Evolutionary conservation across 2,113 vertebrate genomes (phyloP), one percentile per base, ranked within the genome.

Genomic region (Brachyistius frenatus): DNA sequence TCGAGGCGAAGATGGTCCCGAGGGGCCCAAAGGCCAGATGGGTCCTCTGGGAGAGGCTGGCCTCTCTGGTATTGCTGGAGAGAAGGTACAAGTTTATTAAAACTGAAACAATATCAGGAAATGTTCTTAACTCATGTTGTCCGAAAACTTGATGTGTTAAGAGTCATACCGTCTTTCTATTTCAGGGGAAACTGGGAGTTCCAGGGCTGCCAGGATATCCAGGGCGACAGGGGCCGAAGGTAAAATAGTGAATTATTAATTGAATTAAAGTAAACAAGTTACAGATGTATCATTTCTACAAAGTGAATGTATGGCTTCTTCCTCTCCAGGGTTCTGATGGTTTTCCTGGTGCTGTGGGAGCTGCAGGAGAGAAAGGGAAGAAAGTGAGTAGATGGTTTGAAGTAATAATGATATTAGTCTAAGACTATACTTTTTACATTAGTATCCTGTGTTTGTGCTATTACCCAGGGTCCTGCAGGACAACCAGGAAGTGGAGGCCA

Each of bases 171-270:
- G 2, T 65, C 4, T 73, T 14, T 61, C 3, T 78, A 58, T 73
- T 84, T 60, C 77, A 99, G 98, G 98, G 98, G 4, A 99, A 99
- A 73, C 96, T 99, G 0, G 98, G 98, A 0, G 96, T 99, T 82
- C 97, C 98, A 0, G 98, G 98, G 11, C 86, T 99, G 49, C 98
- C 97, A 0, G 98, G 98, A 8, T 99, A 99, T 76, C 97, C 96
- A 0, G 98, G 98, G 60, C 93, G 97, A 81, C 96, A 96, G 75
- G 98, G 98, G 0, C 95, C 96, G 0, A 99, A 99, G 96, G 98
- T 97, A 91, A 88, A 66, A 62, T 5, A 13, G 61, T 37, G 8
- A 13, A 6, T 6, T 0, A 44, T 33, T 44, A 7, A 35, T 54
- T 72, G 5, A 44, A 57, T 55, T 4, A 41, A 61, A 61, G 3